Conservation (phyloP, 2,888 invertebrate genomes). For the Rhingia rostrata region DNA sequence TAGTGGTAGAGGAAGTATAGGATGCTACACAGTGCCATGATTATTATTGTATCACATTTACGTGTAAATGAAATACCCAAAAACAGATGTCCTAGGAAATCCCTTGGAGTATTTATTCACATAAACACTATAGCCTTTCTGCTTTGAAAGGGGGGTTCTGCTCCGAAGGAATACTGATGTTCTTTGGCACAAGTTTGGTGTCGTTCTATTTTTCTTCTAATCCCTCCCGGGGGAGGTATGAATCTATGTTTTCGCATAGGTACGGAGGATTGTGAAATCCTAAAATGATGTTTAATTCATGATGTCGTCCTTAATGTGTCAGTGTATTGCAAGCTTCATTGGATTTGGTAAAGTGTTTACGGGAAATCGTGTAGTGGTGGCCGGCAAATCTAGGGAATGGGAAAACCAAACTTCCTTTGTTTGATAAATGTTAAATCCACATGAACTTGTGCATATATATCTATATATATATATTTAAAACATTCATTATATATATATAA, state of each 20-base stretch:
- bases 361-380: conserved; percentile 2
- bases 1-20: conserved; percentile 2
- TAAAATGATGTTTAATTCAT: conserved; percentile 74
- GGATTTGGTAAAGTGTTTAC: conserved; percentile 66
- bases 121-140: conserved; percentile 38
- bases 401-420: conserved; percentile 18
- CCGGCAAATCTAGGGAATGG: conserved; percentile 29
- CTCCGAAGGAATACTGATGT: neutral
- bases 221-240: conserved; percentile 23
- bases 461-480: conserved; percentile 33
- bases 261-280: conserved; percentile 67
- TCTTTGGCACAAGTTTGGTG: conserved; percentile 57
- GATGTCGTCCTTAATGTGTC: conserved; percentile 64
- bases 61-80: conserved; percentile 73
- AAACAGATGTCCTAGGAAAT: conserved; percentile 72
- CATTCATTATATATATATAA: conserved; percentile 12
- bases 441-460: conserved; percentile 27
- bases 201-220: conserved; percentile 34
- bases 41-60: conserved; percentile 73
- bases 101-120: conserved; percentile 65
- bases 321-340: conserved; percentile 62
- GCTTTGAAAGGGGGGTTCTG: neutral
- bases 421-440: conserved; percentile 44
- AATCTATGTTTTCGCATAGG: conserved; percentile 25
- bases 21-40: conserved; percentile 43